phyloP scores from a whole-genome alignment of 1,140 invertebrate species.

The Pteromalus puparum region DNA sequence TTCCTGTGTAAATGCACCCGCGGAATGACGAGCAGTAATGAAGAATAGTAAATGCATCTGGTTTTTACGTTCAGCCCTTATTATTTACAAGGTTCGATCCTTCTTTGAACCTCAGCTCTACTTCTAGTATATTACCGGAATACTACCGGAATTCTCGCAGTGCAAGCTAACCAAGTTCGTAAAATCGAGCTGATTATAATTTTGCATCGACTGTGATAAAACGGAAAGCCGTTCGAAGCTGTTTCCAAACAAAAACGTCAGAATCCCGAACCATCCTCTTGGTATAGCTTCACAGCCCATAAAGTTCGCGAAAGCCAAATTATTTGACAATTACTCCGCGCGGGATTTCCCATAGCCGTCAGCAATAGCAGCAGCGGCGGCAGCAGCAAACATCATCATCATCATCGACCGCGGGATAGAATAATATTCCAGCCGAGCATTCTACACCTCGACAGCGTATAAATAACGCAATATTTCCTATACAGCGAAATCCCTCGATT shows the following conservation, averaged over 20 bases:
- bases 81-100: constrained; percentile 25
- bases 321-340: constrained; percentile 26
- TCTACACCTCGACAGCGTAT: no score
- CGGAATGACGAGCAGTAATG: neutral
- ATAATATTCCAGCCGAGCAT: no score
- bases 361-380: neutral
- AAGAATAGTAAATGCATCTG: constrained; percentile 5
- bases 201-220: no score
- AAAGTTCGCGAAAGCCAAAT: constrained; percentile 22
- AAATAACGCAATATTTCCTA: neutral
- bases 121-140: no score
- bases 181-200: no score
- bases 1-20: constrained; percentile 20
- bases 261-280: neutral
- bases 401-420: neutral
- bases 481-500: neutral
- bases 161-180: no score
- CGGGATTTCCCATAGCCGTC: neutral
- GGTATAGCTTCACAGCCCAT: neutral
- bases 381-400: neutral
- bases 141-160: neutral
- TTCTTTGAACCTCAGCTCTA: neutral
- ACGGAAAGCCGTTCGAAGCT: no score
- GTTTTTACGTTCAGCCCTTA: constrained; percentile 15
- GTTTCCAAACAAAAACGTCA: neutral